Evolutionary conservation across 2,797 vertebrate genomes (phyloP).

Genomic region (Eleutherodactylus coqui): DNA sequence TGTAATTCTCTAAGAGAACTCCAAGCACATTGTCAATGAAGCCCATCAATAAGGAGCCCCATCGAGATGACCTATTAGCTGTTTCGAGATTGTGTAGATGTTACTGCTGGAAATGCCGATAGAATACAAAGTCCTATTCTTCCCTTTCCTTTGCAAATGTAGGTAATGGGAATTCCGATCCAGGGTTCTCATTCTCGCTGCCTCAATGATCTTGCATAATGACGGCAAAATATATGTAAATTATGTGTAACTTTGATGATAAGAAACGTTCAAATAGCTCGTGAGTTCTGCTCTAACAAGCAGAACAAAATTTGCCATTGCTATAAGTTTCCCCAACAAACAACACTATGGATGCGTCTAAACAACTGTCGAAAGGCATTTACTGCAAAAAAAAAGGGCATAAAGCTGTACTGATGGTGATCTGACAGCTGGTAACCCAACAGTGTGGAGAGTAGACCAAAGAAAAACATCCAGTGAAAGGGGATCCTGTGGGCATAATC

Average conservation of each 20-base stretch:
- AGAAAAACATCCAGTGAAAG: too few species aligned
- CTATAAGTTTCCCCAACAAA: too few species aligned
- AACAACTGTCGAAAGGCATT: too few species aligned
- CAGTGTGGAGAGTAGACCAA: too few species aligned
- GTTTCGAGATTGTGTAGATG: neutral
- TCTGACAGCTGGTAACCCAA: too few species aligned
- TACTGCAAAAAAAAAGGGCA: too few species aligned
- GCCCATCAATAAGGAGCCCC: neutral
- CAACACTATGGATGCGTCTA: too few species aligned
- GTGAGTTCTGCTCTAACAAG: neutral
- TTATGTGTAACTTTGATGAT: neutral
- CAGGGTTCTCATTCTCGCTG: neutral
- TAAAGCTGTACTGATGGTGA: too few species aligned
- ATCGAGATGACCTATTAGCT: neutral
- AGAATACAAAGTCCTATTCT: neutral
- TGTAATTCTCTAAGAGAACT: neutral
- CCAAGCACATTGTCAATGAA: neutral
- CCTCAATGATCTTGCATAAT: too few species aligned
- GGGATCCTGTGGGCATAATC: too few species aligned
- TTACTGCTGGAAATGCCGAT: neutral
- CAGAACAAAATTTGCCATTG: too few species aligned
- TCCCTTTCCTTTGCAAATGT: neutral
- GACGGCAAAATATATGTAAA: neutral
- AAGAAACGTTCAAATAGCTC: too few species aligned
- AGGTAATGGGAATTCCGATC: neutral